These are phyloP conservation scores for Odontothrips loti DNA, from an alignment of 2,888 invertebrate genomes.

Conservation along the genomic window DNA sequence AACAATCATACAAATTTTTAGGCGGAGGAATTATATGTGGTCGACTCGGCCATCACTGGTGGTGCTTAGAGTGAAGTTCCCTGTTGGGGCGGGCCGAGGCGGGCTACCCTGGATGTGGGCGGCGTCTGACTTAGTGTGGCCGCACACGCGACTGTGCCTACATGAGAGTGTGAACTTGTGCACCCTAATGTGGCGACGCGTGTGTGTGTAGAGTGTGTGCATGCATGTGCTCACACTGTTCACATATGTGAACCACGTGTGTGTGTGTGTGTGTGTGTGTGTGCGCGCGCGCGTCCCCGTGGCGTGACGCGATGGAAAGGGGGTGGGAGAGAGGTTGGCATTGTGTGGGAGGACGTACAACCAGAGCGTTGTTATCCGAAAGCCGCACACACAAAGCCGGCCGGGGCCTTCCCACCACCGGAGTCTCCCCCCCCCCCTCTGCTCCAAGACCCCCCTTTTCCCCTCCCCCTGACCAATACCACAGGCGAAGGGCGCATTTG, in stretches of 20 bases:
- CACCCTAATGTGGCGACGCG: neutral
- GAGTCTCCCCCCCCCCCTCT: too few relatives aligned
- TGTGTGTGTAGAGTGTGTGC: neutral
- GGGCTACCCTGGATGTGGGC: too few relatives aligned
- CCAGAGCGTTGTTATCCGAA: conserved; percentile 11
- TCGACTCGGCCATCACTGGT: too few relatives aligned
- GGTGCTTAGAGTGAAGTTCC: too few relatives aligned
- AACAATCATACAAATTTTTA: too few relatives aligned
- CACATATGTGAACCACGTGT: neutral
- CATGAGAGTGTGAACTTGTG: neutral
- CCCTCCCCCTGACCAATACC: too few relatives aligned
- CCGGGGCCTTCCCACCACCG: too few relatives aligned
- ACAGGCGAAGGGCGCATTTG: too few relatives aligned
- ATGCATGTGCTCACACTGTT: neutral
- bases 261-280: neutral
- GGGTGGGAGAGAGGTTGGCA: neutral
- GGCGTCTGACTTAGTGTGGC: neutral
- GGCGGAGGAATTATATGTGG: too few relatives aligned
- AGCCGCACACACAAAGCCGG: conserved; percentile 17
- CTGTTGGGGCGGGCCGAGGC: too few relatives aligned
- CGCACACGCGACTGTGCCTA: neutral
- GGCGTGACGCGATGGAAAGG: neutral
- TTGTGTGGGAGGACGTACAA: conserved; percentile 19
- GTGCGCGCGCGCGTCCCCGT: neutral
- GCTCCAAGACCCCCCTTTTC: too few relatives aligned